Evolutionary conservation across 2,113 vertebrate species (phyloP), one percentile per base, ranked within the genome.

Genomic region (Variabilichromis moorii): DNA sequence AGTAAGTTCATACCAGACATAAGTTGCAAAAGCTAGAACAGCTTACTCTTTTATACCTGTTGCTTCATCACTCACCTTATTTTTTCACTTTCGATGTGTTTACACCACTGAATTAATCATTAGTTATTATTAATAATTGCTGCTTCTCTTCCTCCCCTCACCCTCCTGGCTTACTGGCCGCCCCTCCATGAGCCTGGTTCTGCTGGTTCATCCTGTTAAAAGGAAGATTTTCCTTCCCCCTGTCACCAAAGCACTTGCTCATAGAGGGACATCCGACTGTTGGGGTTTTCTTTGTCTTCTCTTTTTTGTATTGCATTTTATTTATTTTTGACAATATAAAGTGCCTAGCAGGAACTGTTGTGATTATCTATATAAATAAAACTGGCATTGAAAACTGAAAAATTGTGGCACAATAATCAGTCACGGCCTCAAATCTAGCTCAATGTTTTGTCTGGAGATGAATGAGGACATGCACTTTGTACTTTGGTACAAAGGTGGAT

Each of bases 81-180:
- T n/a, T 66, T 1, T 47, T 0, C 19, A 68, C 61, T 68, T 68
- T 37, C 0, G 1, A 68, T 68, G 61, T 68, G 4, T 68, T 68
- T 68, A 37, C 61, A 68, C 33, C 19, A 21, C 11, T 37, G 61
- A 37, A 37, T 68, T 68, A 13, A 68, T 5, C 61, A 37, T 37
- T 37, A 37, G 3, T 37, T 66, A n/a, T 37, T 66, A 37, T 66
- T 66, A 66, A 3, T 66, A 13, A 66, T 2, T n/a, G 17, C 31
- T 66, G 61, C 4, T 63, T 35, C 59, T 63, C 61, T 66, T 66
- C 19, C 61, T 37, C 61, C 61, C 31, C 3, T 66, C 61, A 21
- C 19, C 61, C 61, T 13, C 4, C 33, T 13, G 33, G 61, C 33
- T 66, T 21, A 21, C 33, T 37, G 61, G 33, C 19, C 4, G 4